Conservation (phyloP, 2,113 vertebrate species). For the Chiloscyllium plagiosum region DNA sequence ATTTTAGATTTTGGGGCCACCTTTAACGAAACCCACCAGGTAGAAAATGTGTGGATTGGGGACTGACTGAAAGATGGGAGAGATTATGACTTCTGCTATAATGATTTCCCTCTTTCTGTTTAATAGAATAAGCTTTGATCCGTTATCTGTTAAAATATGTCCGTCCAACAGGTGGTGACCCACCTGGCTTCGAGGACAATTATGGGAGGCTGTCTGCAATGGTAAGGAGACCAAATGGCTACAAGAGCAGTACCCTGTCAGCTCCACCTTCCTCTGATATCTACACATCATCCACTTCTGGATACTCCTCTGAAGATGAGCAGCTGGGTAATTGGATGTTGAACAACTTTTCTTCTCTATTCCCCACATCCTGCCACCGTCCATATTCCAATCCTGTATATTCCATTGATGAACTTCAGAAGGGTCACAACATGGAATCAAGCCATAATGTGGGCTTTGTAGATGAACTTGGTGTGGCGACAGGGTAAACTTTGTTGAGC, state of each 20-base stretch:
- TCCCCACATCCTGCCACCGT: no score
- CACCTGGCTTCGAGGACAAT: not conserved
- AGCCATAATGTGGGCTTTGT: not conserved
- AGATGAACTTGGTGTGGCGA: not conserved
- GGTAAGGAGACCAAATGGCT: constrained; percentile 5
- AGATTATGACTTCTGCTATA: not conserved
- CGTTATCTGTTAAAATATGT: not conserved
- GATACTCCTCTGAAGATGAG: constrained; percentile 25
- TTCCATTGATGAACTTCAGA: not conserved
- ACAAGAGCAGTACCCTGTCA: not conserved
- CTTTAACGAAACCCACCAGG: not conserved
- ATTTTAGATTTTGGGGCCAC: not conserved
- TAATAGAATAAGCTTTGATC: not conserved
- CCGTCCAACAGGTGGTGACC: not conserved
- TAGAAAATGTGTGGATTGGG: not conserved
- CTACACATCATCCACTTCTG: constrained; percentile 12
- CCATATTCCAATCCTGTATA: not conserved
- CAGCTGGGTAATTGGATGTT: not conserved
- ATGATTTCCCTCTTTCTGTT: not conserved
- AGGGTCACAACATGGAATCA: not conserved
- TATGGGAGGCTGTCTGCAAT: not conserved
- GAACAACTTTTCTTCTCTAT: not conserved
- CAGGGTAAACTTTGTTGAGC: not conserved
- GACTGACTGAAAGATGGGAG: not conserved
- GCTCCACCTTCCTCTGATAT: not conserved